phyloP scores from a whole-genome alignment of 1,140 invertebrate genomes.

The Daktulosphaira vitifoliae region DNA sequence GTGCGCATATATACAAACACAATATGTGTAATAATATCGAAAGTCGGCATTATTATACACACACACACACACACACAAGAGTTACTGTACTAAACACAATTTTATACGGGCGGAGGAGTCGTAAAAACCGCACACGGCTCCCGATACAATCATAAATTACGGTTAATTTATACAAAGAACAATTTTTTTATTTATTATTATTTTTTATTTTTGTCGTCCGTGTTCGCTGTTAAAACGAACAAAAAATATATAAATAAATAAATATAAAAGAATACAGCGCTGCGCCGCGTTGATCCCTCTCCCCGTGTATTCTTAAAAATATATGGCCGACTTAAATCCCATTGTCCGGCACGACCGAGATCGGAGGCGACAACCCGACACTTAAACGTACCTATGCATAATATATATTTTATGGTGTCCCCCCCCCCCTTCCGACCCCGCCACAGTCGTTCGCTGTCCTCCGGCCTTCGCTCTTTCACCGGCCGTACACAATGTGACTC shows the following conservation, averaged over 20 bases:
- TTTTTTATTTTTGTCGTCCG: neutral
- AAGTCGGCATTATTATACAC: conserved; percentile 21
- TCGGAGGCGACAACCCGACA: conserved; percentile 30
- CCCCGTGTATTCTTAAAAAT: neutral
- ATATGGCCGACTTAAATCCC: conserved; percentile 16
- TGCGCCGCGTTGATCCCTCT: too few species aligned
- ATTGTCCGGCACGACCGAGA: conserved; percentile 19
- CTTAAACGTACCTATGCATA: neutral
- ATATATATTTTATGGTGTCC: neutral
- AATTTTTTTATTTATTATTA: conserved; percentile 19
- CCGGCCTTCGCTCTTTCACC: neutral
- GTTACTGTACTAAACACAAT: neutral
- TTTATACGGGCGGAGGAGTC: neutral
- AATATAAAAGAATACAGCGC: neutral
- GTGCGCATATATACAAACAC: neutral
- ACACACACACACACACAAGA: neutral
- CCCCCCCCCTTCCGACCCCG: too few species aligned
- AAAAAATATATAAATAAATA: conserved; percentile 13
- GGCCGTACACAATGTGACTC: too few species aligned
- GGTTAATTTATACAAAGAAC: conserved; percentile 33
- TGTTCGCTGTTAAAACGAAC: conserved; percentile 22
- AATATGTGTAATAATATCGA: conserved; percentile 7
- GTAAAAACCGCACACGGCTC: conserved; percentile 27
- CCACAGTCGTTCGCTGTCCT: too few species aligned
- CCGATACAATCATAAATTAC: conserved; percentile 34